Evolutionary conservation across 2,797 vertebrate species (phyloP).

Genomic region (Balearica regulorum): DNA sequence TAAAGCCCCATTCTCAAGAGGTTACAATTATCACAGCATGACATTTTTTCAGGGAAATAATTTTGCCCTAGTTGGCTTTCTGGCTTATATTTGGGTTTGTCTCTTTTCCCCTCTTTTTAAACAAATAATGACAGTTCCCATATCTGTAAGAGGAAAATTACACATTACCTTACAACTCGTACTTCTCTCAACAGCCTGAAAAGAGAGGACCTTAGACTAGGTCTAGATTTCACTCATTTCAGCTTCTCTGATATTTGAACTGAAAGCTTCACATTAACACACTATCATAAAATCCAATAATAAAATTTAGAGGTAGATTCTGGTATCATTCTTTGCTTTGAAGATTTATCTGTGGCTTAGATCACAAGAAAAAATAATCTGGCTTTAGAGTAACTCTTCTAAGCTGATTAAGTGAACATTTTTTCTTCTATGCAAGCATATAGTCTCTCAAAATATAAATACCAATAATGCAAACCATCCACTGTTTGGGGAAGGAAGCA

Average conservation of each 20-base stretch:
- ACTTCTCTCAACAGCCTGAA: conserved; percentile 14
- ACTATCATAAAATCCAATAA: not conserved
- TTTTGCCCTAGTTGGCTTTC: not conserved
- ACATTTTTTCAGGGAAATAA: conserved; percentile 32
- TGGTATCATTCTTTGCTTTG: not conserved
- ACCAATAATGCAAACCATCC: not conserved
- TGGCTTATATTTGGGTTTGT: not conserved
- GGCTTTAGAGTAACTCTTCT: not conserved
- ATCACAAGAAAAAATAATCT: not conserved
- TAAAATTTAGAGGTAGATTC: not conserved
- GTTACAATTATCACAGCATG: conserved; percentile 43
- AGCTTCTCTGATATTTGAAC: not conserved
- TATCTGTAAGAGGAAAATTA: conserved; percentile 8
- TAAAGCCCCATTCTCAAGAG: conserved; percentile 36
- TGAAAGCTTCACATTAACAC: not conserved
- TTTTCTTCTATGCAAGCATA: not conserved
- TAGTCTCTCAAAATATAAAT: not conserved
- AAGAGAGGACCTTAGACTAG: not conserved
- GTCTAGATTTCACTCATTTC: not conserved
- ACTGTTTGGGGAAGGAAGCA: not conserved
- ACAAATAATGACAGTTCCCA: not conserved
- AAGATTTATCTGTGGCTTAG: conserved; percentile 3
- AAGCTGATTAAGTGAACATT: not conserved
- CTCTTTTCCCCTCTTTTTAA: not conserved
- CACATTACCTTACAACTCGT: not conserved